Percentiles rank a stretch among this genome's conserved stretches.
Evolutionary conservation across 2,888 invertebrate genomes (phyloP).

Genomic region (Meandrusa payeni): DNA sequence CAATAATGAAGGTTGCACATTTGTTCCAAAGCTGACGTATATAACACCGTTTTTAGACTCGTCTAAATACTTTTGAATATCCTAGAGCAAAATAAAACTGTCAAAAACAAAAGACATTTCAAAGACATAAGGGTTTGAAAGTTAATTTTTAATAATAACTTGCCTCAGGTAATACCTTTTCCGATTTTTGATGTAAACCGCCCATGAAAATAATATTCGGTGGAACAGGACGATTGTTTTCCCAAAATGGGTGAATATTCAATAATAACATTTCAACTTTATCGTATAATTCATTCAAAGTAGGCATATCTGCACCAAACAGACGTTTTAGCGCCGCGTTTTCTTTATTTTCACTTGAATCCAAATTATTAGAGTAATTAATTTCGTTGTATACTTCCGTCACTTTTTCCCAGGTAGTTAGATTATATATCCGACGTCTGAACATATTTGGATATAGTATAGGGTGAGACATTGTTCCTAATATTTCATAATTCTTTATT

Average conservation of each 20-base stretch:
- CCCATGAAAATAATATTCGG: slow-evolving; percentile 56
- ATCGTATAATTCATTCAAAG: slow-evolving; percentile 30
- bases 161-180: slow-evolving; percentile 52
- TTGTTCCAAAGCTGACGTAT: slow-evolving; percentile 52
- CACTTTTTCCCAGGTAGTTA: slow-evolving; percentile 41
- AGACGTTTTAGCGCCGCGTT: slow-evolving; percentile 29
- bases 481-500: slow-evolving; percentile 13
- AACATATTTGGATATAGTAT: slow-evolving; percentile 33
- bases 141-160: slow-evolving; percentile 16
- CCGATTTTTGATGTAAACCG: slow-evolving; percentile 47
- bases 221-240: slow-evolving; percentile 49
- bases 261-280: slow-evolving; percentile 53
- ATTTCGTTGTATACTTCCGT: slow-evolving; percentile 29
- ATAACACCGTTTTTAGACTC: slow-evolving; percentile 45
- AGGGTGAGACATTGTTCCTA: slow-evolving; percentile 37
- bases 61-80: slow-evolving; percentile 43
- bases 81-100: slow-evolving; percentile 37
- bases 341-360: slow-evolving; percentile 24
- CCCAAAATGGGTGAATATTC: slow-evolving; percentile 55
- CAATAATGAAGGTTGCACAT: slow-evolving; percentile 37
- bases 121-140: too few relatives aligned
- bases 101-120: too few relatives aligned
- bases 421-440: slow-evolving; percentile 29
- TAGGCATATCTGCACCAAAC: slow-evolving; percentile 35
- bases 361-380: slow-evolving; percentile 8